A percentile compares a stretch with the other conserved stretches of the same genome.
Conservation (phyloP, 2,113 vertebrate species). For the Chrysemys picta region DNA sequence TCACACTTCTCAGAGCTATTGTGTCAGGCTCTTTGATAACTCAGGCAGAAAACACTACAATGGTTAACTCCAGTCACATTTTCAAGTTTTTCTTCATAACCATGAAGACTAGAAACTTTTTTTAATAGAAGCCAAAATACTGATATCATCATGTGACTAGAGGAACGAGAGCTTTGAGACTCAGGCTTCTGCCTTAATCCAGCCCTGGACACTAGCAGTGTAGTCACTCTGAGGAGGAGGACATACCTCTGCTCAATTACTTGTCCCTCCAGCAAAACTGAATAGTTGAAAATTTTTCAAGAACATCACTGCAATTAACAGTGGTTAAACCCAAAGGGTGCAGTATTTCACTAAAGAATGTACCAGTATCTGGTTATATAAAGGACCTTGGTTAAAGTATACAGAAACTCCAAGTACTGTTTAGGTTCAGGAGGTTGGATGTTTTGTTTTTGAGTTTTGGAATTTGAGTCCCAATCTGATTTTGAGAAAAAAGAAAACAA, state of each 20-base stretch:
- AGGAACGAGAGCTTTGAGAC: neutral
- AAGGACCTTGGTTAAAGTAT: conserved; percentile 60
- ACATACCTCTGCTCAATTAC: neutral
- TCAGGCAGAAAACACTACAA: conserved; percentile 19
- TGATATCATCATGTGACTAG: neutral
- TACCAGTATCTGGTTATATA: conserved; percentile 62
- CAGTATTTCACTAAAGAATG: conserved; percentile 69
- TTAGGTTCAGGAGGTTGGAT: conserved; percentile 56
- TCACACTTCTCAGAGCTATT: neutral
- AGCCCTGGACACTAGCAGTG: neutral
- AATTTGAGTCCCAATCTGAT: conserved; percentile 51
- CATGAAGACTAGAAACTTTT: neutral
- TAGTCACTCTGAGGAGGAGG: conserved; percentile 16
- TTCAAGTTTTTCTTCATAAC: conserved; percentile 20
- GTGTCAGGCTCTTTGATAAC: conserved; percentile 14
- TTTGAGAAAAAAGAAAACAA: conserved; percentile 68
- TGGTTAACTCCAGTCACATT: conserved; percentile 16
- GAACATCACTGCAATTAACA: conserved; percentile 49
- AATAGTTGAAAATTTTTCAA: conserved; percentile 62
- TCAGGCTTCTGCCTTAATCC: neutral
- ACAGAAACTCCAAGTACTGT: conserved; percentile 62
- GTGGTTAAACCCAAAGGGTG: conserved; percentile 57
- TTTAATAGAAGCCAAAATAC: neutral
- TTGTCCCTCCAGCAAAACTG: conserved; percentile 25
- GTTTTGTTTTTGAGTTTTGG: conserved; percentile 43